Percentiles rank a stretch among this genome's conserved stretches.
Evolutionary conservation across 2,113 vertebrate genomes (phyloP).

Genomic region (Chlamydotis undulata): DNA sequence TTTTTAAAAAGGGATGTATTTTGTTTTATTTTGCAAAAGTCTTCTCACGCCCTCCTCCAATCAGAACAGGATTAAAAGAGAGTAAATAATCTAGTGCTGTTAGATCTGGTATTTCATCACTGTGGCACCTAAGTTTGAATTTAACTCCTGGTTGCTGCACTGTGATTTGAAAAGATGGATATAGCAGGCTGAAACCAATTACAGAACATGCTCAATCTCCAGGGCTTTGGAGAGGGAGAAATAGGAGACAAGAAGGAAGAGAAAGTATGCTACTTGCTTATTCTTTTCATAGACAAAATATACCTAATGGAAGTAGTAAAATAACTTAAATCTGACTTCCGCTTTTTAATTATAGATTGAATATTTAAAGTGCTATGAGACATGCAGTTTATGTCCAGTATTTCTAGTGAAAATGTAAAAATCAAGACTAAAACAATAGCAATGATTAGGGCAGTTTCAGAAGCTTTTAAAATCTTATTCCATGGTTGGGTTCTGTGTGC

Average conservation of each 20-base stretch:
- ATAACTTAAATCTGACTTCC: background rate
- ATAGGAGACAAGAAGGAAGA: background rate
- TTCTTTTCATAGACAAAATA: background rate
- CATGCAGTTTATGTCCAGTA: background rate
- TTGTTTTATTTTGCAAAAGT: background rate
- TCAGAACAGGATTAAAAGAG: background rate
- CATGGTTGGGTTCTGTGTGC: background rate
- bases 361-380: background rate
- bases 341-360: background rate
- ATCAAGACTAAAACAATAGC: background rate
- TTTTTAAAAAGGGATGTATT: background rate
- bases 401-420: background rate
- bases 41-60: background rate
- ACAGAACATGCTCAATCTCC: background rate
- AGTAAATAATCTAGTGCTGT: background rate
- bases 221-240: background rate
- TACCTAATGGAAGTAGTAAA: background rate
- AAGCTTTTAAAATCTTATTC: background rate
- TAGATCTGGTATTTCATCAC: background rate
- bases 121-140: background rate
- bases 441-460: background rate
- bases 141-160: background rate
- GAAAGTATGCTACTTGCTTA: background rate
- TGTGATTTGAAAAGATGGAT: background rate
- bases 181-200: constrained; percentile 17